A percentile compares a stretch with the other conserved stretches of the same genome.
phyloP scores from a whole-genome alignment of 2,797 vertebrate genomes.

The Sus cebifrons region DNA sequence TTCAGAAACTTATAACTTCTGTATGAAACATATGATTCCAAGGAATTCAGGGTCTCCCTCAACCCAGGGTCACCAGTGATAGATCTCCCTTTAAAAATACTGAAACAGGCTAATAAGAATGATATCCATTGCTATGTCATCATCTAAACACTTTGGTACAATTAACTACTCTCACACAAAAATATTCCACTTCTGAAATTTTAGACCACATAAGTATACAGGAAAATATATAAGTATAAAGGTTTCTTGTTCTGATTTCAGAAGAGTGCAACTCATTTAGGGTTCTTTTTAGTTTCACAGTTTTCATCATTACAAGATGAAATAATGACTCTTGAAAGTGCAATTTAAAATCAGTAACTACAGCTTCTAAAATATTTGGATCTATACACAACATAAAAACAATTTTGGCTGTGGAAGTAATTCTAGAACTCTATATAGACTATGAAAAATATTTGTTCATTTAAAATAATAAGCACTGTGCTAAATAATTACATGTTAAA shows the following conservation, averaged over 20 bases:
- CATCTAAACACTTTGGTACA: not conserved
- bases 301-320: slow-evolving; percentile 60
- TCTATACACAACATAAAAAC: not conserved
- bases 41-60: not conserved
- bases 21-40: not conserved
- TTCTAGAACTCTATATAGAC: not conserved
- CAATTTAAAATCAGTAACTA: slow-evolving; percentile 8
- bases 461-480: not conserved
- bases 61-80: not conserved
- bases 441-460: not conserved
- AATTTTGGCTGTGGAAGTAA: not conserved
- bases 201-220: not conserved
- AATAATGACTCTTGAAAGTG: not conserved
- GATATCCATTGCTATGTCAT: not conserved
- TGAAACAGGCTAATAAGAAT: not conserved
- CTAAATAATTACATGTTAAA: slow-evolving; percentile 48
- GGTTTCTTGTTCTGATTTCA: not conserved
- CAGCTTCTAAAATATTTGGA: not conserved
- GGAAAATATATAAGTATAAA: not conserved
- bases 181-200: not conserved
- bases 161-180: not conserved
- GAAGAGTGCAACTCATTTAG: not conserved
- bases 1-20: not conserved
- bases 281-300: not conserved
- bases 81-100: not conserved